Evolutionary conservation across 2,888 invertebrate genomes (phyloP).

Genomic region (Margaritifera margaritifera): DNA sequence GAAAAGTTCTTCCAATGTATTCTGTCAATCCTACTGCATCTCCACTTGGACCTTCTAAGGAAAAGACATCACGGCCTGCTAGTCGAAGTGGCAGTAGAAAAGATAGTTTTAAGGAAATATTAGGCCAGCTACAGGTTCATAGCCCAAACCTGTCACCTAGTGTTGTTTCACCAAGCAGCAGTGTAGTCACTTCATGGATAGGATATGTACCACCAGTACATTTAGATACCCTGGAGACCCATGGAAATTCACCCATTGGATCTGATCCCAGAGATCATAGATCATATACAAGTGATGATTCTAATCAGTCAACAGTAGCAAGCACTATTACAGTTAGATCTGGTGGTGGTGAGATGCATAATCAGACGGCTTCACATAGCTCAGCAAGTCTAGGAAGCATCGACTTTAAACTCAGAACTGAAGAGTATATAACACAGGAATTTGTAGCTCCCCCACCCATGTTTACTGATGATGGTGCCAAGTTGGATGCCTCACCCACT

Average conservation of each 20-base stretch:
- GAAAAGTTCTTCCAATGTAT: slow-evolving; percentile 13
- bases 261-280: slow-evolving; percentile 32
- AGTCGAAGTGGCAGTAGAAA: slow-evolving; percentile 54
- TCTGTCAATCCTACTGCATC: slow-evolving; percentile 21
- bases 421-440: slow-evolving; percentile 42
- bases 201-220: slow-evolving; percentile 39
- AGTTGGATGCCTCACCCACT: slow-evolving; percentile 28
- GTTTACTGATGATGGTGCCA: slow-evolving; percentile 41
- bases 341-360: slow-evolving; percentile 18
- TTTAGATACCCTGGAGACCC: slow-evolving; percentile 33
- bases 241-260: slow-evolving; percentile 28
- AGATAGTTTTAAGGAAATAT: slow-evolving; percentile 58
- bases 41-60: slow-evolving; percentile 22
- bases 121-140: slow-evolving; percentile 47
- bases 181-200: slow-evolving; percentile 30
- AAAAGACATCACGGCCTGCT: slow-evolving; percentile 38
- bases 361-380: slow-evolving; percentile 19
- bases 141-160: slow-evolving; percentile 11
- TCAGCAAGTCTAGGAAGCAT: slow-evolving; percentile 18
- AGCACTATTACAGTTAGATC: slow-evolving; percentile 38
- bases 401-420: slow-evolving; percentile 27
- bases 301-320: slow-evolving; percentile 28
- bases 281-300: slow-evolving; percentile 35
- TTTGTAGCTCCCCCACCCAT: slow-evolving; percentile 38
- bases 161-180: slow-evolving; percentile 19